Percentiles rank a stretch among this genome's conserved stretches.
Conservation (phyloP, 2,888 invertebrate species). For the Neelides folsomi region DNA sequence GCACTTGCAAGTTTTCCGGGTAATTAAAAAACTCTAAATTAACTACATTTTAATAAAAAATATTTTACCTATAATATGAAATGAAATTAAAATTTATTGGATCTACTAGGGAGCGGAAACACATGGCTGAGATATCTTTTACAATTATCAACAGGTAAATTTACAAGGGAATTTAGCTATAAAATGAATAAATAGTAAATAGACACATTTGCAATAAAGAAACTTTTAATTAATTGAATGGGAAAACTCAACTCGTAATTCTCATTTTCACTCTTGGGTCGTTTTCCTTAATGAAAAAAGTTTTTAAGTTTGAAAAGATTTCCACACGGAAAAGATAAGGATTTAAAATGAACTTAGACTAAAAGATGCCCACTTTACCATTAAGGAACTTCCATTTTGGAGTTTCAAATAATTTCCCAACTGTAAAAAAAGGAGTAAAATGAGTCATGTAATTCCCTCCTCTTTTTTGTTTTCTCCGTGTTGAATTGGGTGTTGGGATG, state of each 20-base stretch:
- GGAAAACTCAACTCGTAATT: not conserved
- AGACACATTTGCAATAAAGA: not conserved
- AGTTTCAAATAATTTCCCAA: not conserved
- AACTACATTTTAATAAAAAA: too few relatives aligned
- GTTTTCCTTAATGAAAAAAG: not conserved
- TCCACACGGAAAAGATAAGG: not conserved
- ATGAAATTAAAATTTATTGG: too few relatives aligned
- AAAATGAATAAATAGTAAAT: not conserved
- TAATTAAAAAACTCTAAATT: too few relatives aligned
- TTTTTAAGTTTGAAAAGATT: not conserved
- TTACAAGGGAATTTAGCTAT: not conserved
- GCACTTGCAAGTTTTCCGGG: conserved; percentile 67
- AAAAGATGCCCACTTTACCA: too few relatives aligned
- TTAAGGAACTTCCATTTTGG: too few relatives aligned
- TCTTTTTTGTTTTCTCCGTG: too few relatives aligned
- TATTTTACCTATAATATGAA: too few relatives aligned
- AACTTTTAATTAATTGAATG: not conserved
- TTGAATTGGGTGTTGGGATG: too few relatives aligned
- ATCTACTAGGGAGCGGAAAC: conserved; percentile 62
- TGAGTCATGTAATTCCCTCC: too few relatives aligned
- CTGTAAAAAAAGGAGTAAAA: too few relatives aligned
- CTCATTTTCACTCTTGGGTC: not conserved
- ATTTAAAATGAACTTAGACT: conserved; percentile 1
- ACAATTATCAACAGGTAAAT: conserved; percentile 59
- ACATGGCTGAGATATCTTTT: conserved; percentile 67